These are phyloP conservation scores for Anarrhichthys ocellatus DNA, from an alignment of 2,113 vertebrate species.

Conservation along the genomic window DNA sequence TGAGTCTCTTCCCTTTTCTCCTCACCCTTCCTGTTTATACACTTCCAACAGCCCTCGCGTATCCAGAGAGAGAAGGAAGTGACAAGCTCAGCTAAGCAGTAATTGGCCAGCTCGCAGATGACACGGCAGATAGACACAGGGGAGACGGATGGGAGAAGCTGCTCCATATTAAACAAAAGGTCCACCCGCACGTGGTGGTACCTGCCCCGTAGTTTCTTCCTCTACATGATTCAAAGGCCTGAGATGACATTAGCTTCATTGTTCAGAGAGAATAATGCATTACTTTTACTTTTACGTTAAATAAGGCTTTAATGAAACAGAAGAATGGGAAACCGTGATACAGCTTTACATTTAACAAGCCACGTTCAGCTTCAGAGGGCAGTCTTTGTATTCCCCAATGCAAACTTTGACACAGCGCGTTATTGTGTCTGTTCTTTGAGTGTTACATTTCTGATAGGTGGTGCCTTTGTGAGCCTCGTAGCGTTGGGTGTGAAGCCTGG, in stretches of 20 bases:
- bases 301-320: conserved; percentile 46
- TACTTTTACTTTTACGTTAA: conserved; percentile 17
- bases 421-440: conserved; percentile 8
- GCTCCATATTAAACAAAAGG: conserved; percentile 53
- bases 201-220: conserved; percentile 20
- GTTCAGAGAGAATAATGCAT: conserved; percentile 57
- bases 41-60: conserved; percentile 53
- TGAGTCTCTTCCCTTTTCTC: conserved; percentile 13
- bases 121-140: conserved; percentile 40
- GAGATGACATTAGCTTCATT: conserved; percentile 10
- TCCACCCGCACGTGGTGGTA: conserved; percentile 1
- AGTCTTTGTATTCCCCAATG: neutral
- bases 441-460: neutral
- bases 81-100: conserved; percentile 61
- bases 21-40: conserved; percentile 45
- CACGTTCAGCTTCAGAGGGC: neutral
- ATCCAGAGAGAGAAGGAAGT: conserved; percentile 59
- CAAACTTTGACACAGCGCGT: neutral
- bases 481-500: neutral
- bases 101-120: conserved; percentile 56
- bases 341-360: conserved; percentile 29
- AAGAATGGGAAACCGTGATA: conserved; percentile 36
- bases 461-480: neutral
- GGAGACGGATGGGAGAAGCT: conserved; percentile 40
- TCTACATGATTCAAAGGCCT: conserved; percentile 25